Base-by-base conservation (phyloP, 2,888 invertebrate genomes). In the Plutella xylostella region DNA sequence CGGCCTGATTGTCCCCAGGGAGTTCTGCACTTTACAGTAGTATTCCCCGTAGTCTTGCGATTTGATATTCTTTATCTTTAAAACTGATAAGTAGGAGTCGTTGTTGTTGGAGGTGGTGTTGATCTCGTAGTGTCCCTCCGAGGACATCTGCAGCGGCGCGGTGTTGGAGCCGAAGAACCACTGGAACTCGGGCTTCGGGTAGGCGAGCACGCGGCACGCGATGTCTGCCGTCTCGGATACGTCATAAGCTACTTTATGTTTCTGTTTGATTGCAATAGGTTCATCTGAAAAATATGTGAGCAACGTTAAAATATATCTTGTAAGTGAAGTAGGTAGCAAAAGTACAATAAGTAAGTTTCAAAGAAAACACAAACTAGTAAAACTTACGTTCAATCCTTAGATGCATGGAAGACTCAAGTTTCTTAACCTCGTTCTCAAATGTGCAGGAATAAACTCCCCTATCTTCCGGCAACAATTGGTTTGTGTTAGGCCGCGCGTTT, bases 41-140 rank as follows among this genome's bases (percentile, higher is more conserved):
- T 96, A 97, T 47, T 95, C 94, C 0, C 97, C 97, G 61, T 96
- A 96, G 64, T 96, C 95, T 43, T 90, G 87, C n/a, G 90, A 88
- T 38, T 90, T 89, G 14, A 96, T 87, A 48, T 90, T 89, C 43
- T 90, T 89, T 53, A 96, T 77, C 49, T 69, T 87, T 28, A 96
- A 72, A 1, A 92, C 86, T 47, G 93, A 94, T 4, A 91, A 90
- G 71, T 95, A 95, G 1, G 94, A 88, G 66, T 96, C 96, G 71
- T 94, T 93, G 54, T 91, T 90, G 56, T 94, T 91, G 28, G 88
- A 89, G 15, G 89, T 91, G 2, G 93, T 91, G 56, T 90, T 92
- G 37, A 94, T 92, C 61, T 93, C 91, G 68, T 95, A 95, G 61
- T 94, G 93, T 0, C 92, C 93, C 60, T 93, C 93, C 2, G 92